Evolutionary conservation across 2,888 invertebrate genomes (phyloP), one percentile per base, ranked within the genome.

Genomic region (Drosophila limbata): DNA sequence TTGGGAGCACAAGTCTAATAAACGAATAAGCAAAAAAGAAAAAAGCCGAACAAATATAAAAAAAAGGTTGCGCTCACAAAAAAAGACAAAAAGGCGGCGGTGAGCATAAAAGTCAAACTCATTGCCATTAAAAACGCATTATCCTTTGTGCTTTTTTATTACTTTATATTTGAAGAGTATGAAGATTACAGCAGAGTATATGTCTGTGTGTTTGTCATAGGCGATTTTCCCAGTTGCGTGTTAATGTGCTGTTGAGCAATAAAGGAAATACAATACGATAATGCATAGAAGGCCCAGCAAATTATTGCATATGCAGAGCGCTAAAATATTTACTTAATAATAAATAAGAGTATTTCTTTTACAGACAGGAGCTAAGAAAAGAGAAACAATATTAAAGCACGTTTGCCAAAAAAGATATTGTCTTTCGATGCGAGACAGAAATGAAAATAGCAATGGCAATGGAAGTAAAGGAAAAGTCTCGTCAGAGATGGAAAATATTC

Each of bases 81-180:
- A 71, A 73, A 78, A 74, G 81, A 66, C 71, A 81, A 73, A 77
- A 87, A 83, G 69, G 51, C 59, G 35, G 15, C 39, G 44, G 17
- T 47, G 66, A 56, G 72, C 69, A 78, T 78, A 83, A 83, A 80
- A 78, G 88, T 79, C 81, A 73, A 88, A 76, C 81, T 83, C 87
- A 67, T 88, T 81, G 84, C 81, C 88, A 88, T 84, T 84, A 84
- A 84, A 88, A 88, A 80, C 88, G 71, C 88, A 86, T 84, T 84
- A 84, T 84, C 81, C 81, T 86, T 86, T 88, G 88, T 88, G 86
- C 78, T 52, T 65, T 88, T 88, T 88, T 88, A 88, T 88, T 81
- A 81, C 87, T 83, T 88, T 86, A 80, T 70, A 83, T 88, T 86
- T 76, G 67, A 66, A 79, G 88, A 72, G 85, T 57, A 69, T 69